Evolutionary conservation across 1,140 invertebrate species (phyloP), one percentile per base, ranked within the genome.

Genomic region (Drosophila rufa): DNA sequence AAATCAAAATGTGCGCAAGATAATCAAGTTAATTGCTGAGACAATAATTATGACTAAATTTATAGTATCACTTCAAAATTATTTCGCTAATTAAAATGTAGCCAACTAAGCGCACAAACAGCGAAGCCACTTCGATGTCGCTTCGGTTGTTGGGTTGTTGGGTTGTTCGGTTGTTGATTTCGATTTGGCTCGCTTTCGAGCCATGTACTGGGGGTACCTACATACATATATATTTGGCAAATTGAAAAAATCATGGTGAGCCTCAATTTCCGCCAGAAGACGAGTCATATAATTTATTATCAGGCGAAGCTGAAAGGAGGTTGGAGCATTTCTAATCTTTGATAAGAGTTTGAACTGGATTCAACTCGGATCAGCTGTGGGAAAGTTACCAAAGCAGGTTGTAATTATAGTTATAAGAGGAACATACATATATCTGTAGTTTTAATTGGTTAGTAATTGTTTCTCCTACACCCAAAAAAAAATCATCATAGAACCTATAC

Each of bases 1-100:
- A 87, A 89, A 87, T 87, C 84, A 78, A 75, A 89, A 80, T 75
- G 67, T 75, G 66, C 50, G 62, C 43, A 87, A 55, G 84, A 87
- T 87, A 80, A 87, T 87, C 80, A 80, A 89, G 75, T 84, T 87
- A 87, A 87, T 87, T 87, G 84, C 68, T 89, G 46, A 80, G 85
- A 89, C 84, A 89, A 87, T 87, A 87, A 87, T 87, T 89, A 87
- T 87, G 84, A 84, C 84, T 81, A 87, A 90, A 89, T 87, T 89
- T 87, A 87, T 87, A 89, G 60, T 89, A 82, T 89, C 84, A 87
- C 84, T 87, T 87, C 59, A 89, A 56, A 87, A 87, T 89, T 90
- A 89, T 87, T 87, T 87, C 80, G 80, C 77, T 87, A 87, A 87
- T 87, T 87, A 89, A 87, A 87, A 89, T 87, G 84, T 87, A 71